Conservation (phyloP, 2,113 vertebrate genomes). For the Triplophysa rosa region DNA sequence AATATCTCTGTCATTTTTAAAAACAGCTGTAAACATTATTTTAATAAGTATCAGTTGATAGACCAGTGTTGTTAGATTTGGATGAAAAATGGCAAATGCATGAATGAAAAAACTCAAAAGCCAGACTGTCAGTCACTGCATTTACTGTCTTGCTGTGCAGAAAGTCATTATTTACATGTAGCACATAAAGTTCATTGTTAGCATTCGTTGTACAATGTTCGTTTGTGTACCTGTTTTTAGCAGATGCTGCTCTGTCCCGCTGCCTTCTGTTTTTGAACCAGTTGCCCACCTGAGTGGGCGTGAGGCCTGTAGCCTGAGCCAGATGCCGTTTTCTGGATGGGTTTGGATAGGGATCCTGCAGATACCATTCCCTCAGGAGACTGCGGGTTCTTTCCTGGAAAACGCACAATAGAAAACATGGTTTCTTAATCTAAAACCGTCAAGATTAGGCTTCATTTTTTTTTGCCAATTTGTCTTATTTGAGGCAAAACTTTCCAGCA, state of each 20-base stretch:
- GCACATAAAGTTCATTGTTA: too few species aligned
- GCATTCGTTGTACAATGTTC: neutral
- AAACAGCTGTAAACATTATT: too few species aligned
- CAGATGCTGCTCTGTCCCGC: slow-evolving; percentile 77
- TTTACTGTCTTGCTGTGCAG: too few species aligned
- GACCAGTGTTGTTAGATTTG: too few species aligned
- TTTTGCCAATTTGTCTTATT: neutral
- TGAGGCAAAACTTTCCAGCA: too few species aligned
- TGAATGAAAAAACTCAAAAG: too few species aligned
- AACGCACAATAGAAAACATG: slow-evolving; percentile 3
- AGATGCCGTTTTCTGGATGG: slow-evolving; percentile 78
- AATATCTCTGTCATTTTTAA: neutral
- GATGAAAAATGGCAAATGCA: too few species aligned
- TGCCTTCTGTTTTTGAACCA: slow-evolving; percentile 83
- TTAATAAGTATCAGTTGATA: too few species aligned
- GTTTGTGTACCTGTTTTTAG: slow-evolving; percentile 75
- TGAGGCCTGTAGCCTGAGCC: slow-evolving; percentile 80
- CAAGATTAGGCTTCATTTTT: too few species aligned
- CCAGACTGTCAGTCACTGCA: too few species aligned
- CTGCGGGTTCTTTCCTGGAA: slow-evolving; percentile 78
- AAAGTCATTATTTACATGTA: too few species aligned
- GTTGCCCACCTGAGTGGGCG: slow-evolving; percentile 81
- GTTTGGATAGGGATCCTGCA: slow-evolving; percentile 81
- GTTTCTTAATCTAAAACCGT: too few species aligned
- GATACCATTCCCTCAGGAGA: slow-evolving; percentile 80